phyloP scores from a whole-genome alignment of 92 coral and sea anemone genomes.

The Metridium senile region DNA sequence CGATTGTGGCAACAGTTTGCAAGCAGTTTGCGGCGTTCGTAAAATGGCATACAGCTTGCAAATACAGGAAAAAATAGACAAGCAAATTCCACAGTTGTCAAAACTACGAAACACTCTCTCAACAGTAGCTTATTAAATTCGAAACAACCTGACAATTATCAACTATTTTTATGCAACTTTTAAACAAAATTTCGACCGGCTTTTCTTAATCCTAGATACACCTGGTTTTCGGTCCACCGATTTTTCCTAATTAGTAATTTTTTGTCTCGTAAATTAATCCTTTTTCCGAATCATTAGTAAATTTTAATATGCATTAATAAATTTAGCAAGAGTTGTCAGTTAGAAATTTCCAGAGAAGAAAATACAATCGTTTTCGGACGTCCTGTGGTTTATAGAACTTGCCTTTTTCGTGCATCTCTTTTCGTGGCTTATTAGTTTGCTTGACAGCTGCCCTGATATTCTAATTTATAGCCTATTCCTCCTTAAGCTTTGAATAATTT shows the following conservation, averaged over 20 bases:
- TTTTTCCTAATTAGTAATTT: neutral
- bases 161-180: too few relatives aligned
- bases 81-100: slow-evolving; percentile 47
- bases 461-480: neutral
- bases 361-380: neutral
- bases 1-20: neutral
- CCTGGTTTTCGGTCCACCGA: neutral
- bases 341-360: neutral
- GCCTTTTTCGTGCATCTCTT: neutral
- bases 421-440: neutral
- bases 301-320: neutral
- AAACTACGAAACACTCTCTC: slow-evolving; percentile 10
- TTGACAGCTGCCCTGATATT: neutral
- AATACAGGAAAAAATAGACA: slow-evolving; percentile 26
- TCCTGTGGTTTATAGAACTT: neutral
- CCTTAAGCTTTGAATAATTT: neutral
- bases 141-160: too few relatives aligned
- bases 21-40: neutral
- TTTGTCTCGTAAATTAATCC: neutral
- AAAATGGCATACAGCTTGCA: slow-evolving; percentile 21
- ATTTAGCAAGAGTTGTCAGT: neutral
- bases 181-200: too few relatives aligned
- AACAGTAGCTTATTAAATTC: neutral
- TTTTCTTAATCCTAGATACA: too few relatives aligned
- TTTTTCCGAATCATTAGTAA: neutral